Conservation (phyloP, 2,113 vertebrate species). For the Alces alces region DNA sequence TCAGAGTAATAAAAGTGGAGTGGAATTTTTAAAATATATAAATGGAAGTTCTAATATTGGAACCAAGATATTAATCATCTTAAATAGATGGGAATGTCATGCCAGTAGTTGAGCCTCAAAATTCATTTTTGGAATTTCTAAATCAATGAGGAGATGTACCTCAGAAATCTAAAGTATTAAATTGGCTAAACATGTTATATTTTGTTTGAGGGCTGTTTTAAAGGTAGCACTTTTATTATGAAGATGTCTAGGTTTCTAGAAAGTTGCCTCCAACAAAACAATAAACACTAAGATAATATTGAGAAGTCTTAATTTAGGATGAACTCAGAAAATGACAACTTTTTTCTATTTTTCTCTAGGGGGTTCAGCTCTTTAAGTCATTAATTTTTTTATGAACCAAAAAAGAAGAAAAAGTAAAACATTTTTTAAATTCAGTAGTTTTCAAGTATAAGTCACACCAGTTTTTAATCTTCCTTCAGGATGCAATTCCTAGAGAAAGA, state of each 20-base stretch:
- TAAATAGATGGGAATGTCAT: neutral
- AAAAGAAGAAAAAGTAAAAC: neutral
- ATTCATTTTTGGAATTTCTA: neutral
- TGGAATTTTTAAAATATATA: neutral
- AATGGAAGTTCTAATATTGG: neutral
- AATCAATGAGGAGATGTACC: neutral
- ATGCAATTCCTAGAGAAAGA: neutral
- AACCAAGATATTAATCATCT: neutral
- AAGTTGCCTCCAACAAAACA: neutral
- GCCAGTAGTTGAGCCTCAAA: neutral
- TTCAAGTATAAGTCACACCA: neutral
- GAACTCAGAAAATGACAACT: neutral
- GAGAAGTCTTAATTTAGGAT: constrained; percentile 1
- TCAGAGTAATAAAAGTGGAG: neutral
- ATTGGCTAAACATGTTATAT: neutral
- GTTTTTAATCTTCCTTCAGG: neutral
- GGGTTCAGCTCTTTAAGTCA: neutral
- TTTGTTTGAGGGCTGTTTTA: neutral
- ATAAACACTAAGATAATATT: neutral
- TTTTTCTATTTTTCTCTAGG: neutral
- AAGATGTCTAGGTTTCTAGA: neutral
- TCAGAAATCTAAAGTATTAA: neutral
- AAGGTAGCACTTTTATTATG: neutral
- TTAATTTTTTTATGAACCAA: neutral
- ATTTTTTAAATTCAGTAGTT: neutral